Conservation (phyloP, 2,888 invertebrate species). For the Marasmarcha lunaedactyla region DNA sequence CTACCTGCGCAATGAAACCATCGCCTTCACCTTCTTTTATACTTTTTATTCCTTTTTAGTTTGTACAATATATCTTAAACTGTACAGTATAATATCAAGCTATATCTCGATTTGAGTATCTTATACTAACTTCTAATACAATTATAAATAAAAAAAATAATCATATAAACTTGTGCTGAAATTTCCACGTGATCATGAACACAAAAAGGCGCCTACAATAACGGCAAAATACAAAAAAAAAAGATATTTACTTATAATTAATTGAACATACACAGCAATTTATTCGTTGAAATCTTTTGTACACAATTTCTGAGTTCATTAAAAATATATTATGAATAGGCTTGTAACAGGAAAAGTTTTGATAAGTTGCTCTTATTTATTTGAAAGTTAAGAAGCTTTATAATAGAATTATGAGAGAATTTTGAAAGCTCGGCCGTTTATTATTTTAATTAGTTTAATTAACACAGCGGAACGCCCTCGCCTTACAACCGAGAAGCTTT, state of each 20-base stretch:
- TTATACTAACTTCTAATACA: background rate
- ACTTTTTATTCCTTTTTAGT: background rate
- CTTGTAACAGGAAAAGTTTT: conserved; percentile 1
- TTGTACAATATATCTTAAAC: conserved; percentile 1
- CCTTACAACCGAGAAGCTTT: conserved; percentile 12
- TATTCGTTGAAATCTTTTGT: too few relatives aligned
- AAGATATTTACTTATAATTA: too few relatives aligned
- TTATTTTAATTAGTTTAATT: conserved; percentile 54
- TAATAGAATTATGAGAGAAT: conserved; percentile 11
- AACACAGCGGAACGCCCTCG: conserved; percentile 39
- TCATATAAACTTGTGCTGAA: background rate
- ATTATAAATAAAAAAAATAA: background rate
- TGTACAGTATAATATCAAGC: background rate
- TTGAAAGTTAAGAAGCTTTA: conserved; percentile 20
- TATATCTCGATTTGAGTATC: conserved; percentile 1
- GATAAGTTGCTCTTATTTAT: conserved; percentile 19
- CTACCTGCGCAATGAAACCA: background rate
- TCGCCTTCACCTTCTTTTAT: background rate
- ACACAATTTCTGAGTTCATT: too few relatives aligned
- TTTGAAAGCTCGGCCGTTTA: conserved; percentile 29
- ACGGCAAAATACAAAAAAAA: too few relatives aligned
- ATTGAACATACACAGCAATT: too few relatives aligned
- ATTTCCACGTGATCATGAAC: background rate
- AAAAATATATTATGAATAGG: background rate
- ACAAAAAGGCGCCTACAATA: background rate